Evolutionary conservation across 2,888 invertebrate genomes (phyloP), one percentile per base, ranked within the genome.

Genomic region (Drosophila sordidula): DNA sequence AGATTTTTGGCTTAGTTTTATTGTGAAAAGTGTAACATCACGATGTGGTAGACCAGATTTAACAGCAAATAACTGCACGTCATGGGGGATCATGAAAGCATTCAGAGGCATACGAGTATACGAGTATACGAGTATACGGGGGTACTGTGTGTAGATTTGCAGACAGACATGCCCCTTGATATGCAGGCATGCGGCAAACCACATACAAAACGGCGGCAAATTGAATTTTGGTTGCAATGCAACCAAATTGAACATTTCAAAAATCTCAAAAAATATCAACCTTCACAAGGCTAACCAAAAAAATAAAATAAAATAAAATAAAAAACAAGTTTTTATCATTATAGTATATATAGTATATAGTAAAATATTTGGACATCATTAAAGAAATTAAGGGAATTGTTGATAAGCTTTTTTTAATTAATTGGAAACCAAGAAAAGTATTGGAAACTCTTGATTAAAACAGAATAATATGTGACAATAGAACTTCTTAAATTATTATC

Each of bases 141-240:
- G 14, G 16, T 34, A 34, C 6, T 46, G 44, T 42, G 16, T 50
- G 55, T 42, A 54, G 54, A 57, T 77, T 52, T 55, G 36, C 62
- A 52, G 56, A 41, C 44, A 52, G 36, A 51, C 45, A 67, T 62
- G 80, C 75, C 79, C 52, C 62, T 75, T 75, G 69, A 68, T 59
- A 66, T 51, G 67, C 63, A 78, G 71, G 79, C 85, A 87, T 81
- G 87, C 69, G 79, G 85, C 59, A 81, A 72, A 70, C 45, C 36
- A 36, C 18, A 47, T 12, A 32, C 62, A 46, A 64, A 76, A 58
- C 57, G 39, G 22, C 57, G 44, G 52, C 55, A 67, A 80, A 86
- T 73, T 80, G 29, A 76, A 72, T 80, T 55, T 45, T 25, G 41
- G n/a, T n/a, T n/a, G n/a, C n/a, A n/a, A n/a, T 25, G 38, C 32